Base-by-base conservation (phyloP, 1,140 invertebrate genomes). In the Metaphire vulgaris region DNA sequence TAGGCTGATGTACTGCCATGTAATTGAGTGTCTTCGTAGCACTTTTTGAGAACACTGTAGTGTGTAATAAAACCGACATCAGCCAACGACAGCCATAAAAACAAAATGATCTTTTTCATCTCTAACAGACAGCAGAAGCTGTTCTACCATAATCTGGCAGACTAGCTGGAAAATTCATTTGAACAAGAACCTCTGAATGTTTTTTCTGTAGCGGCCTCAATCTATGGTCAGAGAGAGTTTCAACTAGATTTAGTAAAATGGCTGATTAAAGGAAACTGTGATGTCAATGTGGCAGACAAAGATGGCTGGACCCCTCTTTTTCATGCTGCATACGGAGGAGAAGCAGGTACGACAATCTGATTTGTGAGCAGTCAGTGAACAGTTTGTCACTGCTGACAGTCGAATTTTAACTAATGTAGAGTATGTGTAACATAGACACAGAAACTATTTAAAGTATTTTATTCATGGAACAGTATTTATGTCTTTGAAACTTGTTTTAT, bases 291-390 rank as follows among this genome's bases (percentile, higher is more conserved):
- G 16, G 69, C 33, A 16, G 83, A 85, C 74, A 80, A 70, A n/a
- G 76, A 81, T 33, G 81, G 81, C 29, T 83, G 81, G 80, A 82
- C 81, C 28, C 82, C 84, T 1, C 76, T 85, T 26, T 82, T 81
- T 69, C 81, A 83, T 34, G 78, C 81, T 78, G 82, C 81, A 16
- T 82, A 80, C 76, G 80, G 79, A 72, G 81, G 82, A 79, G 81
- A 83, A 75, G 69, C 78, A 72, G 83, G 83, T 85, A 77, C 75
- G 77, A 75, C 0, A 26, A 6, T 66, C 29, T 2, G 26, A 2
- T 34, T 0, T 74, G 33, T 15, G 34, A 12, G 64, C 26, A 34
- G 2, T 56, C 74, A 34, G 15, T 28, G 29, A 30, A 6, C 28
- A 32, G 29, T 72, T 30, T 33, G 30, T 72, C 71, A 33, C 32